Conservation (phyloP, 2,888 invertebrate species). For the Diarsia mendica region DNA sequence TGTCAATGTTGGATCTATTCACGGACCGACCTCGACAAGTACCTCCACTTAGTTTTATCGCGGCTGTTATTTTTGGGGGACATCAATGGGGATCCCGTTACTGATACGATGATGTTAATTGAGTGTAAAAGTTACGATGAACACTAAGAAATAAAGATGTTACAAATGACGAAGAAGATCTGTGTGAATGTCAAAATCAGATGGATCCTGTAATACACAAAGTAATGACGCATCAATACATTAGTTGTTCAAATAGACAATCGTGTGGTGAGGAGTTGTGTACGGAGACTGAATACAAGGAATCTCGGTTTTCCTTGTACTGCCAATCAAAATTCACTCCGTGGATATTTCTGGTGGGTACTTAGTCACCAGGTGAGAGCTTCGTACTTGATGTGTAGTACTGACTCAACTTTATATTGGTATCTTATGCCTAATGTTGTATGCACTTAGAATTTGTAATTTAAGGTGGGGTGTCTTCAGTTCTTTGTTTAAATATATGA, state of each 20-base stretch:
- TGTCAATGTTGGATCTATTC: background rate
- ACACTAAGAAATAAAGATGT: background rate
- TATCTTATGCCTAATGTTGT: background rate
- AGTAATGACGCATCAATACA: conserved; percentile 39
- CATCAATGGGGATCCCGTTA: background rate
- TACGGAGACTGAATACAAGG: conserved; percentile 23
- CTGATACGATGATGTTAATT: background rate
- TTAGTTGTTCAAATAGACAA: conserved; percentile 53
- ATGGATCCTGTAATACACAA: background rate
- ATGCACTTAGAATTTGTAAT: conserved; percentile 10
- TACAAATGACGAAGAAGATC: background rate
- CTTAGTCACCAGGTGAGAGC: conserved; percentile 45
- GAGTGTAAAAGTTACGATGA: background rate
- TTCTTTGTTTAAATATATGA: background rate
- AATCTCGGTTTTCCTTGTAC: conserved; percentile 41
- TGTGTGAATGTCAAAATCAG: background rate
- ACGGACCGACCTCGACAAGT: too few species aligned
- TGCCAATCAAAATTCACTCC: conserved; percentile 44
- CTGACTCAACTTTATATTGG: conserved; percentile 36
- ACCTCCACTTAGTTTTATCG: background rate
- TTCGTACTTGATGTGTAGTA: conserved; percentile 6
- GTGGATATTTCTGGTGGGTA: conserved; percentile 21
- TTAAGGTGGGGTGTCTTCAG: background rate
- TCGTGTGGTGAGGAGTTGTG: conserved; percentile 34
- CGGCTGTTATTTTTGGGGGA: background rate